Percentiles rank a stretch among this genome's conserved stretches.
These are phyloP conservation scores for Xenops minutus DNA, from an alignment of 2,797 vertebrate genomes.

Conservation along the genomic window DNA sequence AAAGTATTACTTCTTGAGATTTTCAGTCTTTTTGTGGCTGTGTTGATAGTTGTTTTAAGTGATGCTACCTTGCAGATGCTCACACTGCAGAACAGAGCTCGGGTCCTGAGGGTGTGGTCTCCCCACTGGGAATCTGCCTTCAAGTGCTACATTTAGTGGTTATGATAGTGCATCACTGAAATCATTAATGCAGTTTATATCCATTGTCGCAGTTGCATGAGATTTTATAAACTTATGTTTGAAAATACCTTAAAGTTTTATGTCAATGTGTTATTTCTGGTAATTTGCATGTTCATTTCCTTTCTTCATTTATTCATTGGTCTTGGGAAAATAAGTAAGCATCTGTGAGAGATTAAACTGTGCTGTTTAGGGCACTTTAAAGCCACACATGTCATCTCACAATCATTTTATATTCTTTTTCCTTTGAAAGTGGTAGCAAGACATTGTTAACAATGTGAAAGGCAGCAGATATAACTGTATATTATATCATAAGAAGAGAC, in stretches of 20 bases:
- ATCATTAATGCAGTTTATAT: not conserved
- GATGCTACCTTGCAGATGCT: not conserved
- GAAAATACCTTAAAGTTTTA: not conserved
- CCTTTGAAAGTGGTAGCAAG: conserved; percentile 51
- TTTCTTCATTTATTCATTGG: not conserved
- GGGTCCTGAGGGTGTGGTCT: not conserved
- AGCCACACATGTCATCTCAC: conserved; percentile 32
- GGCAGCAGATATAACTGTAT: conserved; percentile 55
- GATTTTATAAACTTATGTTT: not conserved
- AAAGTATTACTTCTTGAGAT: not conserved
- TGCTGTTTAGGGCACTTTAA: not conserved
- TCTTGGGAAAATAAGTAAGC: not conserved
- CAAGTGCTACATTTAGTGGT: not conserved
- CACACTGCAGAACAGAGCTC: not conserved
- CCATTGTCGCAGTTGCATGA: not conserved
- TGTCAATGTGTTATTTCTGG: not conserved
- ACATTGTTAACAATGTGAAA: conserved; percentile 68
- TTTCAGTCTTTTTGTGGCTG: not conserved
- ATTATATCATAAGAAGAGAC: conserved; percentile 71
- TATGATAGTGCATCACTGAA: not conserved
- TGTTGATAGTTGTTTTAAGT: not conserved
- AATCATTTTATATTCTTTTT: conserved; percentile 55
- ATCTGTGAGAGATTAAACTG: not conserved
- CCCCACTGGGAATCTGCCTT: not conserved
- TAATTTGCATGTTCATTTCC: conserved; percentile 12